phyloP scores from a whole-genome alignment of 2,113 vertebrate genomes.

The Macheiramphus alcinus region DNA sequence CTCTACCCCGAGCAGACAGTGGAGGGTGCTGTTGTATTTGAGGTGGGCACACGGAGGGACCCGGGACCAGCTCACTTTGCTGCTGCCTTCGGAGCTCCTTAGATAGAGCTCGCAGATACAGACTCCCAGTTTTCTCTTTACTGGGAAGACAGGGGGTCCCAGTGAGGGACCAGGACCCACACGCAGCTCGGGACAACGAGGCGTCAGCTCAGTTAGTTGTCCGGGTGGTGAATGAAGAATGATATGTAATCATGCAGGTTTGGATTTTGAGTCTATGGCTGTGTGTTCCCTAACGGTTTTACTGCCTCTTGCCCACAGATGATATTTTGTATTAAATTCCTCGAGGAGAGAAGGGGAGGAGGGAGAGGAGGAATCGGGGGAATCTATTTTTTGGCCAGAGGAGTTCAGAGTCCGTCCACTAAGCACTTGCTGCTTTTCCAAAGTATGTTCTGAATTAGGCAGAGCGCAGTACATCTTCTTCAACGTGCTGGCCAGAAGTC shows the following conservation, averaged over 20 bases:
- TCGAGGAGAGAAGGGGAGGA: not conserved
- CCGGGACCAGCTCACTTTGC: accelerated
- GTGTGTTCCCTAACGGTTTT: not conserved
- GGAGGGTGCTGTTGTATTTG: constrained; percentile 72
- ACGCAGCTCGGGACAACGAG: not conserved
- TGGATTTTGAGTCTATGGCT: not conserved
- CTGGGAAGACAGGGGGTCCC: not conserved
- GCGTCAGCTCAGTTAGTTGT: not conserved
- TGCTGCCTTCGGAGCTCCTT: not conserved
- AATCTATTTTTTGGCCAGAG: not conserved
- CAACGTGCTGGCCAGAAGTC: not conserved
- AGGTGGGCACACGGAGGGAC: not conserved
- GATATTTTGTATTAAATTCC: not conserved
- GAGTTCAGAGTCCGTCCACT: not conserved
- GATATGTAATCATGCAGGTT: accelerated
- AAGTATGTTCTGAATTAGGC: constrained; percentile 26
- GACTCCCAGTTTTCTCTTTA: not conserved
- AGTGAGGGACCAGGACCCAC: not conserved
- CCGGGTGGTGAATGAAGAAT: accelerated
- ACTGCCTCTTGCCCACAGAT: not conserved
- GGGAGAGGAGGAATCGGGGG: not conserved
- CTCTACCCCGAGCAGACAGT: not conserved
- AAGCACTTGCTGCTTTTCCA: not conserved
- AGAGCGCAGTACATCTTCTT: not conserved
- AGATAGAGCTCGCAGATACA: not conserved